Percentiles rank a stretch among this genome's conserved stretches.
phyloP scores from a whole-genome alignment of 35 echinoderm and acorn worm genomes.

The Chiridota heheva region DNA sequence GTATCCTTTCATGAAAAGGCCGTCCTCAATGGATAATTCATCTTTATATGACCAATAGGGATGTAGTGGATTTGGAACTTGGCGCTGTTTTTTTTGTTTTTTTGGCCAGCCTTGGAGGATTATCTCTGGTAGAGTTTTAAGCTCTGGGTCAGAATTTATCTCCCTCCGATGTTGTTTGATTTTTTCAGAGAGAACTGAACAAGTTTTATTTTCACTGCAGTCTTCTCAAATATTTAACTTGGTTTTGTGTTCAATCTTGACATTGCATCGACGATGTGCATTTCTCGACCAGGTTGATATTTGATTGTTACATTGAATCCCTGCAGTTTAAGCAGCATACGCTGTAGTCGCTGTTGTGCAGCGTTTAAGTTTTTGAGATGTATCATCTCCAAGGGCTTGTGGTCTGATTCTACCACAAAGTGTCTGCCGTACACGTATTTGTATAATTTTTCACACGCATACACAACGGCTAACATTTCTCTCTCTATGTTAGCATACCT shows the following conservation, averaged over 20 bases:
- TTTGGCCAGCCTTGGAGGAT: constrained; percentile 28
- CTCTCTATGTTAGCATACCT: constrained; percentile 41
- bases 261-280: constrained; percentile 10
- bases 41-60: constrained; percentile 23
- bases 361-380: constrained; percentile 19
- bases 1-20: constrained; percentile 17
- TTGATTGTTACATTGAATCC: background rate
- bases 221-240: background rate
- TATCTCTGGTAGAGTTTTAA: constrained; percentile 5
- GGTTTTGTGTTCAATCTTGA: background rate
- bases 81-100: background rate
- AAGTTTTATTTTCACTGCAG: background rate
- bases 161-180: background rate
- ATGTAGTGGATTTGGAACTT: background rate
- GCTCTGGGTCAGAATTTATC: constrained; percentile 1
- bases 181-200: constrained; percentile 34
- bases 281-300: constrained; percentile 9
- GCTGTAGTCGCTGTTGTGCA: constrained; percentile 38
- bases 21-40: constrained; percentile 14
- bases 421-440: constrained; percentile 25
- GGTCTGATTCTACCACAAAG: constrained; percentile 61
- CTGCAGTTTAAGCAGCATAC: too few relatives aligned
- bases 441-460: constrained; percentile 39
- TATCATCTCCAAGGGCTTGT: constrained; percentile 49
- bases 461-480: constrained; percentile 35